These are phyloP conservation scores for Rhinatrema bivittatum DNA, from an alignment of 2,797 vertebrate species.

Conservation along the genomic window DNA sequence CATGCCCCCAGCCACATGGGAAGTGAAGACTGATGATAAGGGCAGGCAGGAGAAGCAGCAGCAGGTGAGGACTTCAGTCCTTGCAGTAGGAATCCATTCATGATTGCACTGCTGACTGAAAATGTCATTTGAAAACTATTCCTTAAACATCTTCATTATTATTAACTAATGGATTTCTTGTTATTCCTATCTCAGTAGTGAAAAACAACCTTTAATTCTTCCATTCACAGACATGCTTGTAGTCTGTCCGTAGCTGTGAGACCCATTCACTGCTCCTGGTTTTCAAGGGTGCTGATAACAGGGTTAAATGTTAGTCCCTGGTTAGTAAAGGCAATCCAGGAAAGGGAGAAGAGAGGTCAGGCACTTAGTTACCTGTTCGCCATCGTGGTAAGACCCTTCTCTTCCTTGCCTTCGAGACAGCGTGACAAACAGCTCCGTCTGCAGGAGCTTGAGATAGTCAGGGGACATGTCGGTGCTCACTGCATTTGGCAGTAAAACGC, in stretches of 20 bases:
- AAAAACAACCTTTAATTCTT: conserved; percentile 62
- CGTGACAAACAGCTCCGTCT: conserved; percentile 44
- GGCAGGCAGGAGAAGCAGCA: conserved; percentile 61
- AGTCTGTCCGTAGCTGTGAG: conserved; percentile 60
- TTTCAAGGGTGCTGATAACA: conserved; percentile 36
- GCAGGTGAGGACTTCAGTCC: conserved; percentile 53
- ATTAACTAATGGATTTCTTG: too few species aligned
- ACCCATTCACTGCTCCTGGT: conserved; percentile 39
- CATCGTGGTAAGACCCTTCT: conserved; percentile 36
- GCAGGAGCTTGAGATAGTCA: conserved; percentile 34
- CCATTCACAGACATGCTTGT: conserved; percentile 49
- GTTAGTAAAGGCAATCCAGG: conserved; percentile 32
- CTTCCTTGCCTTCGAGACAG: conserved; percentile 33
- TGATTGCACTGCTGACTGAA: conserved; percentile 68
- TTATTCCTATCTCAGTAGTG: conserved; percentile 57
- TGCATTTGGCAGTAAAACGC: too few species aligned
- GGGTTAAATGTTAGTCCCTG: conserved; percentile 34
- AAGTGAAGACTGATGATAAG: conserved; percentile 53
- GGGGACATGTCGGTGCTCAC: too few species aligned
- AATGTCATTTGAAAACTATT: conserved; percentile 62
- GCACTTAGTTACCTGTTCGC: conserved; percentile 37
- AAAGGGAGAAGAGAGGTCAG: conserved; percentile 45
- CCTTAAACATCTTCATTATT: conserved; percentile 57
- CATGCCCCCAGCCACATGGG: conserved; percentile 60
- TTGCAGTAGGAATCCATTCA: conserved; percentile 64